Evolutionary conservation across 2,888 invertebrate genomes (phyloP), one percentile per base, ranked within the genome.

Genomic region (Caenorhabditis panamensis): DNA sequence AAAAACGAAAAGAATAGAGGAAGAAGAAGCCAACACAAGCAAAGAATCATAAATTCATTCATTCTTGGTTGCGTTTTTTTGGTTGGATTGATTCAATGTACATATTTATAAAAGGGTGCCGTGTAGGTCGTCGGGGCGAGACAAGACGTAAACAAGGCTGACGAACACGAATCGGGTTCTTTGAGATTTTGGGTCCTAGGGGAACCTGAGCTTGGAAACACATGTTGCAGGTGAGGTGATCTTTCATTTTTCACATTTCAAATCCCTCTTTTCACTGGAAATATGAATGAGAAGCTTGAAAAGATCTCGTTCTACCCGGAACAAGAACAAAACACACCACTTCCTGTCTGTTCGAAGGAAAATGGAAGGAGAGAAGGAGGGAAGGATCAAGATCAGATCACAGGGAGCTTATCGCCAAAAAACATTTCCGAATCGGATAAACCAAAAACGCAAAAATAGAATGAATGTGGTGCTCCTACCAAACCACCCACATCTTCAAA

Each of bases 1-100:
- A 41, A 16, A 9, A 41, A 59, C 31, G 31, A 58, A 56, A 24
- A 51, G 22, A 5, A 13, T 22, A 22, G 24, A 8, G 3, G 1
- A 22, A 11, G 51, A 51, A 24, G 20, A 8, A 20, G 24, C 11
- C 3, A 44, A 44, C 3, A 31, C 41, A 3, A 9, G 31, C 47
- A 18, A 51, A 36, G 44, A 62, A 62, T 62, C 62, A 71, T 56
- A 72, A 72, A 72, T 64, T 72, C 63, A 63, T 63, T 56, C 71
- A 56, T 63, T 71, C 71, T 63, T 56, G 54, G 71, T 62, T 71
- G 61, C 61, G 51, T 71, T 71, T 71, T 62, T 73, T 73, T 66
- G 73, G 66, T 59, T 67, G 66, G 61, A 44, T 67, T 75, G 61
- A 75, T 66, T 53, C 67, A 66, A 66, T 75, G 75, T 75, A 75